Base-by-base conservation (phyloP, 2,797 vertebrate genomes). In the Cirrhinus molitorella region DNA sequence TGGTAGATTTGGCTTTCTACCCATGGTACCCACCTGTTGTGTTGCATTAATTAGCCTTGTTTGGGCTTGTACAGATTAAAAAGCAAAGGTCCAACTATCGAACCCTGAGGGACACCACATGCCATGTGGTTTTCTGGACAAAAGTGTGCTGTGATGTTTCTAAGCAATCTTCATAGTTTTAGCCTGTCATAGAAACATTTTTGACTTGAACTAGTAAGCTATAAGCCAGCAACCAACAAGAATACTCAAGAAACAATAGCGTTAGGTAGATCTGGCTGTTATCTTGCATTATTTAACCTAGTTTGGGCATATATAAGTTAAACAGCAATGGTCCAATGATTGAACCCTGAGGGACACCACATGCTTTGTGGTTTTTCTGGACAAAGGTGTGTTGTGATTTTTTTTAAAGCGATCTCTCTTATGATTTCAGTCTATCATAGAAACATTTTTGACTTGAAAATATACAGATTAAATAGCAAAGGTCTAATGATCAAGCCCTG, bases 71-170 rank as follows among this genome's bases (percentile, higher is more conserved):
- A n/a, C n/a, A n/a, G n/a, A 53, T 37, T 74, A 37, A 55, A 55
- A 2, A 16, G 5, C 72, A 74, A 55, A 16, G 21, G 49, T 37
- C 49, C 19, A 55, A 37, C 9, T 12, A 74, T 7, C 0, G 21
- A 74, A 31, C 72, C 72, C 31, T 74, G 72, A 55, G 31, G 72
- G 31, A 74, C 19, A 23, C 49, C 11, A 37, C 51, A 55, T n/a
- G 31, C 51, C 3, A 23, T n/a, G 28, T 14, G 28, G 12, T 37
- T 73, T 34, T 53, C 5, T 34, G 19, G 11, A 53, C 3, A 25
- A 6, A 13, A 11, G 5, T 13, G 47, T n/a, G 49, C 13, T n/a
- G 45, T 49, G 4, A 37, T 55, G 49, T 53, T 53, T 53, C 11
- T 21, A 74, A 16, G 19, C 2, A 12, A 74, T 74, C 70, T 23